phyloP scores from a whole-genome alignment of 2,888 invertebrate genomes.

The Oasisia sp. region DNA sequence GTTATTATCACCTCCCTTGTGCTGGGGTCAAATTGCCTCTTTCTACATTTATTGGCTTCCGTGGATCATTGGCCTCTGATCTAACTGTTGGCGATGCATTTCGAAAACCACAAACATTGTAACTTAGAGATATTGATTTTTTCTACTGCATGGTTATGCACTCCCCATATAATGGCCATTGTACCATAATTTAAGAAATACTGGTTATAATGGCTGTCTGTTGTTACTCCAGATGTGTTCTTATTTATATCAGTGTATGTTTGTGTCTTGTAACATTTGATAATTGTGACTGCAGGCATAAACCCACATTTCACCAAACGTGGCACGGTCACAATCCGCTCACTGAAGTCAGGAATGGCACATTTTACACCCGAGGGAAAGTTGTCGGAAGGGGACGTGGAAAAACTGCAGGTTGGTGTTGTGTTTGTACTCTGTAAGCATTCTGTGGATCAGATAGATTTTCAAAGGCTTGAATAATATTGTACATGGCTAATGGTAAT shows the following conservation, averaged over 20 bases:
- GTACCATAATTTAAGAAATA: no score
- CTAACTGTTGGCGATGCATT: no score
- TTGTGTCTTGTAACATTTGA: not conserved
- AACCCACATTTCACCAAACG: constrained; percentile 26
- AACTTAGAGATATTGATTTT: no score
- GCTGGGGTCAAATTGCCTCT: no score
- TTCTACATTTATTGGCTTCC: no score
- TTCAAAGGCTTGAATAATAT: not conserved
- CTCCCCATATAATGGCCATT: no score
- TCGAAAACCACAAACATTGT: no score
- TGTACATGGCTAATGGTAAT: not conserved
- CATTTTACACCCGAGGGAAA: constrained; percentile 26
- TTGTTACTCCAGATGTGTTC: no score
- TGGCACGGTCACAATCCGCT: constrained; percentile 31
- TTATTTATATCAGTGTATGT: not conserved
- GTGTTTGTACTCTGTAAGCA: not conserved
- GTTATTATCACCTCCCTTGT: no score
- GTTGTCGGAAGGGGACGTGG: constrained; percentile 22
- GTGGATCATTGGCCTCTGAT: no score
- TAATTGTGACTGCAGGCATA: constrained; percentile 7
- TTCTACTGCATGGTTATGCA: no score
- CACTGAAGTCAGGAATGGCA: constrained; percentile 35
- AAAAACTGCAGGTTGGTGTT: constrained; percentile 28
- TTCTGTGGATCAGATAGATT: not conserved
- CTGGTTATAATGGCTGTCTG: no score